Percentiles rank a stretch among this genome's conserved stretches.
Conservation (phyloP, 2,113 vertebrate species). For the Psephotus haematonotus region DNA sequence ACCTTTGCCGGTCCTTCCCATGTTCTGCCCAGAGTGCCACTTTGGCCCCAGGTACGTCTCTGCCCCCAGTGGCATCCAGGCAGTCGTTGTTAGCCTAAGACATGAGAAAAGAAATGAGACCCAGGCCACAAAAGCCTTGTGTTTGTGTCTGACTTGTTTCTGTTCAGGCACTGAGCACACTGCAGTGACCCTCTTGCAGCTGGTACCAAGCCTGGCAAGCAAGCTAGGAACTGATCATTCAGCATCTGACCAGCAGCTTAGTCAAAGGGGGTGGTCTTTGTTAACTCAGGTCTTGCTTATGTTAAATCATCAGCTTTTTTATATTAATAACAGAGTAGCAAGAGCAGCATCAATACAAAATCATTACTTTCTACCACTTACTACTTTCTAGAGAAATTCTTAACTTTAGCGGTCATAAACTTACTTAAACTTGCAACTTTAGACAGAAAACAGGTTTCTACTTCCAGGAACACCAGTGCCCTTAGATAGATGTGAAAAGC, state of each 20-base stretch:
- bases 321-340: not conserved
- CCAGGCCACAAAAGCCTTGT: not conserved
- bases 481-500: not conserved
- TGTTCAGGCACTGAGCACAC: fast-evolving
- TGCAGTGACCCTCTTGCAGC: fast-evolving
- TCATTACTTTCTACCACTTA: not conserved
- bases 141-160: not conserved
- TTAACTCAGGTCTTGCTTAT: not conserved
- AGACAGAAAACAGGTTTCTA: not conserved
- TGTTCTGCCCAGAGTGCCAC: slow-evolving; percentile 86
- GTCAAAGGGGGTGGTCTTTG: not conserved
- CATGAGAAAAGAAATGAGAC: not conserved
- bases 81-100: slow-evolving; percentile 79
- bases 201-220: not conserved
- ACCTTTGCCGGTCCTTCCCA: slow-evolving; percentile 81
- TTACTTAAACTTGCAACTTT: not conserved
- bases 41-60: slow-evolving; percentile 77
- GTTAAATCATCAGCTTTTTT: not conserved
- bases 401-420: not conserved
- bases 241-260: not conserved
- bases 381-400: not conserved
- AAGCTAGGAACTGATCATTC: not conserved
- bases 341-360: not conserved
- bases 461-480: not conserved
- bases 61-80: slow-evolving; percentile 84